phyloP scores from a whole-genome alignment of 2,888 invertebrate species.

The Mimachlamys varia region DNA sequence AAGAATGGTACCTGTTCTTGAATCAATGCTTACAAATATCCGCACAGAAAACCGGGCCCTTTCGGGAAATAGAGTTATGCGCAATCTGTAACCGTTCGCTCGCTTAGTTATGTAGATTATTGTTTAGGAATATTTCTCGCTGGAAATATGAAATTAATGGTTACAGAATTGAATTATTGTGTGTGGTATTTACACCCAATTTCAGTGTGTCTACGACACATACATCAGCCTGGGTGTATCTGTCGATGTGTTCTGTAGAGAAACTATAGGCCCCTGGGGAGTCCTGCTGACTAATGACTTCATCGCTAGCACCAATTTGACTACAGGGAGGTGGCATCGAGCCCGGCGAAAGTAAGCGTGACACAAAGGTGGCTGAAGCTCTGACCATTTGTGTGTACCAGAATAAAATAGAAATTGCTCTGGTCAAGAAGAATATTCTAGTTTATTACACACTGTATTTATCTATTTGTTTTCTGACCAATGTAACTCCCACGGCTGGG shows the following conservation, averaged over 20 bases:
- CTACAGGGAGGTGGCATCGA: background rate
- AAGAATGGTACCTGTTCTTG: background rate
- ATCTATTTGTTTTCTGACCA: too few relatives aligned
- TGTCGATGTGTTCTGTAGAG: background rate
- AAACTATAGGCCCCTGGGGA: background rate
- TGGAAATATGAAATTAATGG: background rate
- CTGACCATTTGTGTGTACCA: too few relatives aligned
- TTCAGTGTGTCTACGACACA: too few relatives aligned
- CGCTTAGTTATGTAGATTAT: background rate
- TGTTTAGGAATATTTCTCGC: background rate
- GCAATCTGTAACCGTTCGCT: background rate
- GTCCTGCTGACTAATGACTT: background rate
- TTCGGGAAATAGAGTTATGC: background rate
- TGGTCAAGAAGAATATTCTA: too few relatives aligned
- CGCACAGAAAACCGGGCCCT: background rate
- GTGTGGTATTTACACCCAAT: background rate
- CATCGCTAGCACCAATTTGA: background rate
- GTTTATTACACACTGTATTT: too few relatives aligned
- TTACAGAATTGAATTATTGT: background rate
- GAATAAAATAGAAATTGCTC: too few relatives aligned
- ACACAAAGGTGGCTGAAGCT: too few relatives aligned
- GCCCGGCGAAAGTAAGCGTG: too few relatives aligned
- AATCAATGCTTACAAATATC: background rate
- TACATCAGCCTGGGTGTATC: background rate
- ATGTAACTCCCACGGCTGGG: too few relatives aligned